Evolutionary conservation across 2,113 vertebrate genomes (phyloP).

Genomic region (Meleagris gallopavo): DNA sequence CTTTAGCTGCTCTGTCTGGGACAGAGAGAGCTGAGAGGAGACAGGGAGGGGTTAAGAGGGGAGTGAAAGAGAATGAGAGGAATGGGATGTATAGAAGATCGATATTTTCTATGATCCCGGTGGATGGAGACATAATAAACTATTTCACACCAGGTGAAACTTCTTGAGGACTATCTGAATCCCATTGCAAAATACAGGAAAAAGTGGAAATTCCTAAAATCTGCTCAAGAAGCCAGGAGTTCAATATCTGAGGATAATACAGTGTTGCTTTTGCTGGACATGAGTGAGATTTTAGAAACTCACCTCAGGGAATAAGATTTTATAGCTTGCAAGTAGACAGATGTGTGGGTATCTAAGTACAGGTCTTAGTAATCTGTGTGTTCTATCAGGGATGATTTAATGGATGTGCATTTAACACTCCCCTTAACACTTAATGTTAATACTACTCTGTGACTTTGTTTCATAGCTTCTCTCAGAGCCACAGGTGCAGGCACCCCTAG

Average conservation of each 20-base stretch:
- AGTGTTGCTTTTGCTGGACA: neutral
- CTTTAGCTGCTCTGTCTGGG: constrained; percentile 78
- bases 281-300: neutral
- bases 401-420: neutral
- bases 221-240: neutral
- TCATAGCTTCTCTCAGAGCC: neutral
- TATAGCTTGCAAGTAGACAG: neutral
- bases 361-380: neutral
- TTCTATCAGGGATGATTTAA: neutral
- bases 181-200: neutral
- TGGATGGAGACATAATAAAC: neutral
- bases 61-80: neutral
- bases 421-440: rapidly evolving
- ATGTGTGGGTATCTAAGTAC: neutral
- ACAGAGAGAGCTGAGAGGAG: constrained; percentile 73
- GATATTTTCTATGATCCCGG: neutral
- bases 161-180: neutral
- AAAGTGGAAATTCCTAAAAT: neutral
- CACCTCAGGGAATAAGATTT: neutral
- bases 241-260: neutral
- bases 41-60: constrained; percentile 32
- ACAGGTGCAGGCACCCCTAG: neutral
- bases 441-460: neutral
- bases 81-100: neutral
- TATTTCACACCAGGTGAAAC: neutral